Base-by-base conservation (phyloP, 1,140 invertebrate species). In the Xylocopa sonorina region DNA sequence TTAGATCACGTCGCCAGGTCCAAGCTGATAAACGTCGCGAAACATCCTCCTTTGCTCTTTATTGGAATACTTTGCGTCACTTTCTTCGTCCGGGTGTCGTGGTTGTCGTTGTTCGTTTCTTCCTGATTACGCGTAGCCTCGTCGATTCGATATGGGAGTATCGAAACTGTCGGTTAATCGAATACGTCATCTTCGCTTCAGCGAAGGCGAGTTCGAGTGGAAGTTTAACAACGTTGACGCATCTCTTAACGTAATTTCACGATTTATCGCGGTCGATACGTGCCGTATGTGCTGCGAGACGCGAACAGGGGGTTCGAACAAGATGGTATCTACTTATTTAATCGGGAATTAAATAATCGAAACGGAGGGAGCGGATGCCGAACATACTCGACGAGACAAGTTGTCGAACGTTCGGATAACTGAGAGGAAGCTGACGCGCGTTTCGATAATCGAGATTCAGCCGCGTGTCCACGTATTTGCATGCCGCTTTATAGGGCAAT, bases 401-500 rank as follows among this genome's bases (percentile, higher is more conserved):
- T 67, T 41, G 66, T 71, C 63, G 43, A 48, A 32, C 60, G 75
- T 43, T 46, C 55, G 41, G 75, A 71, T 71, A 60, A 34, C 53
- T 66, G n/a, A n/a, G n/a, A n/a, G 66, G 64, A 78, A 78, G 41
- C 24, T 29, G 71, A 55, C 75, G 29, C 24, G 66, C 32, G 27
- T 78, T 58, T 29, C 75, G 75, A 60, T 78, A 69, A 78, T 60
- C 75, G 66, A 78, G 55, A 60, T 41, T 60, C 75, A 41, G 5
- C 10, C 72, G 29, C 29, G 62, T 41, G 32, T 41, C 62, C 53
- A 24, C 53, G 60, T 78, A 85, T 81, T 83, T 78, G 79, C 84
- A 82, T 84, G 66, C 41, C 67, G 72, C 50, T 83, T 79, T 69
- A 72, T 63, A 32, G 38, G 21, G 75, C 81, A 78, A 90, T 90